Evolutionary conservation across 1,140 invertebrate genomes (phyloP).

Genomic region (Drosophila sp.): DNA sequence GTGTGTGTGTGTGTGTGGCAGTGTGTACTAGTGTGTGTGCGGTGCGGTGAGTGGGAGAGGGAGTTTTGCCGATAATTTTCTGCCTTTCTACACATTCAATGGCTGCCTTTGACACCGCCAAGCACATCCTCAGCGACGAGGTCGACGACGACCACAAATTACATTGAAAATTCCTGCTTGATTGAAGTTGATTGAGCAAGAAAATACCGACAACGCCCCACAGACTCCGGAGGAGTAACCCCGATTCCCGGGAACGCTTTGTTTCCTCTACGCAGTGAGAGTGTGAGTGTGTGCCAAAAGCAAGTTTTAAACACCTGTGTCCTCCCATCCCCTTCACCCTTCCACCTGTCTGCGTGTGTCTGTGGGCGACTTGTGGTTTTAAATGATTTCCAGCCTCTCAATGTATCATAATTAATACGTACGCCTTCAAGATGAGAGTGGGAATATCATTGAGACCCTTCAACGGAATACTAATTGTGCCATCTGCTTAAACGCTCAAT

Average conservation of each 20-base stretch:
- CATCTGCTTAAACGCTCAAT: neutral
- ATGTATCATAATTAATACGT: constrained; percentile 1
- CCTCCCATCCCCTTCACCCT: neutral
- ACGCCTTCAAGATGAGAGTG: neutral
- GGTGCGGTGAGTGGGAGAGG: constrained; percentile 20
- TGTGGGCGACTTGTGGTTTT: neutral
- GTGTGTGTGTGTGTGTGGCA: constrained; percentile 8
- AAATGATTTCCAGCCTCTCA: neutral
- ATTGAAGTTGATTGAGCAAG: constrained; percentile 81
- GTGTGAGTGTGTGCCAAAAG: constrained; percentile 44
- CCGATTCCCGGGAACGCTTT: constrained; percentile 11
- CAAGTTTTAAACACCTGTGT: constrained; percentile 59
- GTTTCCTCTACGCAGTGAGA: constrained; percentile 8
- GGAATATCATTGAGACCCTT: neutral
- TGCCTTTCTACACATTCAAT: constrained; percentile 72
- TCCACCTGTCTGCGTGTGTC: neutral
- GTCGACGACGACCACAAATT: constrained; percentile 63
- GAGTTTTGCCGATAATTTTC: constrained; percentile 75
- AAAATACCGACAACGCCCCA: constrained; percentile 73
- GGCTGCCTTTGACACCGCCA: constrained; percentile 67
- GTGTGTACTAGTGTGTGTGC: constrained; percentile 28
- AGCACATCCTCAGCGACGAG: constrained; percentile 46
- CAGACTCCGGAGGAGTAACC: constrained; percentile 27
- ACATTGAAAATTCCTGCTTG: constrained; percentile 79
- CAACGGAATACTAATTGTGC: neutral